Conservation (phyloP, 2,113 vertebrate genomes). For the Acrocephalus arundinaceus region DNA sequence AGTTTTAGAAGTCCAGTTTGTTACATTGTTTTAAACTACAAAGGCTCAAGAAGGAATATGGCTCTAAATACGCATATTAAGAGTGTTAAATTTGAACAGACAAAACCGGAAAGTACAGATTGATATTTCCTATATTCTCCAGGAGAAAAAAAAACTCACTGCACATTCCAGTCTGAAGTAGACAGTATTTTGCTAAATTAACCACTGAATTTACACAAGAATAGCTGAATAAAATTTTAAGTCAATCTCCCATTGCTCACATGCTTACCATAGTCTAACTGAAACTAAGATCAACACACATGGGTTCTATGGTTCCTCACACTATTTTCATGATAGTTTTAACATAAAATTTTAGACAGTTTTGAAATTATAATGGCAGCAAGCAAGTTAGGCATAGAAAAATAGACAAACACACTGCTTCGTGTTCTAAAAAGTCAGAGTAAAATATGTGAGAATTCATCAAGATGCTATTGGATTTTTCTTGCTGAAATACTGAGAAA, state of each 20-base stretch:
- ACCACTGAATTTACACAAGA: not conserved
- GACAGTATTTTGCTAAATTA: not conserved
- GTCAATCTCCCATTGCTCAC: not conserved
- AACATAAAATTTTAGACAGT: not conserved
- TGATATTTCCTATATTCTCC: not conserved
- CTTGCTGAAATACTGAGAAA: not conserved
- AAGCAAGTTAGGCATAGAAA: not conserved
- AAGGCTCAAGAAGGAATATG: not conserved
- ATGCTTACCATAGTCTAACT: not conserved
- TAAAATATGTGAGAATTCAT: not conserved
- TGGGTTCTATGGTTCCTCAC: not conserved
- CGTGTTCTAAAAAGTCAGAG: not conserved
- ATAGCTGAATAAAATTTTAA: not conserved
- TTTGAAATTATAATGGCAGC: not conserved
- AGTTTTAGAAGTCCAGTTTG: not conserved
- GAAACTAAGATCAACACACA: not conserved
- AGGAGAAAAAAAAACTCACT: not conserved
- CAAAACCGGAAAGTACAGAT: not conserved
- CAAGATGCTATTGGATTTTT: not conserved
- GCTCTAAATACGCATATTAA: not conserved
- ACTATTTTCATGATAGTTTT: not conserved
- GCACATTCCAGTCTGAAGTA: not conserved
- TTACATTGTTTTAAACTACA: not conserved
- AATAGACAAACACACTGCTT: not conserved
- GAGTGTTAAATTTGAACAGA: not conserved